Evolutionary conservation across 2,888 invertebrate species (phyloP).

Genomic region (Hylaea fasciaria): DNA sequence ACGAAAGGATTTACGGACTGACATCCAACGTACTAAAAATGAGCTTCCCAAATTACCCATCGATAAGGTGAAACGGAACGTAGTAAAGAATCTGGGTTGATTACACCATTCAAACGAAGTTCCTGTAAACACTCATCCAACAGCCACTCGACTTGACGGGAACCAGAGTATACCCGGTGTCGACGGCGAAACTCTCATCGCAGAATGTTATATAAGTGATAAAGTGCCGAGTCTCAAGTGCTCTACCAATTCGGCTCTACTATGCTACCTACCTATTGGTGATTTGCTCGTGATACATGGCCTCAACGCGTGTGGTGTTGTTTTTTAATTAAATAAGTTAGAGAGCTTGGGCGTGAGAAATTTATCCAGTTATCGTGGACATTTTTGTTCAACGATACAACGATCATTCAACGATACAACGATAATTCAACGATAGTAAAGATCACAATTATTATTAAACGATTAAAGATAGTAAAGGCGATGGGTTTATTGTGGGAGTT

Average conservation of each 20-base stretch:
- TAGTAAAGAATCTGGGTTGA: conserved; percentile 21
- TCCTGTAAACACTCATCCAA: conserved; percentile 21
- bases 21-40: no score
- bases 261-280: conserved; percentile 3
- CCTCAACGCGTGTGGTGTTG: conserved; percentile 39
- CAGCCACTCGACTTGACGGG: conserved; percentile 33
- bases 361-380: background rate
- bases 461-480: no score
- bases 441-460: no score
- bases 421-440: no score
- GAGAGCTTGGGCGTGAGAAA: conserved; percentile 8
- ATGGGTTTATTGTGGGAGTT: no score
- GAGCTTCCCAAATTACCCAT: no score
- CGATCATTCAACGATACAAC: no score
- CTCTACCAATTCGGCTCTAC: background rate
- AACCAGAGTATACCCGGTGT: conserved; percentile 26
- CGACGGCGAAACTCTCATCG: conserved; percentile 40
- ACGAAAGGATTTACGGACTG: no score
- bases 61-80: background rate
- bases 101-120: conserved; percentile 17
- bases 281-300: conserved; percentile 38
- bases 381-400: background rate
- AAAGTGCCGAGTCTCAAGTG: background rate
- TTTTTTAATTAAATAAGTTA: background rate
- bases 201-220: background rate